Evolutionary conservation across 1,140 invertebrate species (phyloP).

Genomic region (Bombus vancouverensis): DNA sequence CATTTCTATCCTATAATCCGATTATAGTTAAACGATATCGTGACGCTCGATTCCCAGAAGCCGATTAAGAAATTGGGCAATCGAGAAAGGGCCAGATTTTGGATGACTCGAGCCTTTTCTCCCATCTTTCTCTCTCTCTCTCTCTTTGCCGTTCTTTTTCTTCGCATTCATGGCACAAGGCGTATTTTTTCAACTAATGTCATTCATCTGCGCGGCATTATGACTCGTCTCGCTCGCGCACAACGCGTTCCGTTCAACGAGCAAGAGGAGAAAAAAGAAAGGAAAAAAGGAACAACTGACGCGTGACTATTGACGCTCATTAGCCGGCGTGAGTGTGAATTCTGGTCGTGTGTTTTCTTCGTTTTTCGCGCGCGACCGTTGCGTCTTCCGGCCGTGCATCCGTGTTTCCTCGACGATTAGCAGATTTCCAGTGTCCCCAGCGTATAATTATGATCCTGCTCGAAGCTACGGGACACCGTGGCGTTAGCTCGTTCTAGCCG

Average conservation of each 20-base stretch:
- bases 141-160: neutral
- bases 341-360: slow-evolving; percentile 23
- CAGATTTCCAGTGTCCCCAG: slow-evolving; percentile 46
- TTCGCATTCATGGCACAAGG: slow-evolving; percentile 1
- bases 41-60: slow-evolving; percentile 47
- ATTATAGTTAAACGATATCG: slow-evolving; percentile 56
- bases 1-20: slow-evolving; percentile 58
- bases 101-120: slow-evolving; percentile 28
- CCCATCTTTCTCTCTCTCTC: neutral
- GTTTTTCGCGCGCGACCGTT: neutral
- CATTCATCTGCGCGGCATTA: neutral
- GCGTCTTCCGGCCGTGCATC: slow-evolving; percentile 13
- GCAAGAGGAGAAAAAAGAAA: neutral
- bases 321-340: slow-evolving; percentile 49
- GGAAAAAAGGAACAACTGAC: neutral
- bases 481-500: slow-evolving; percentile 16
- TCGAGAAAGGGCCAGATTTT: neutral
- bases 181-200: slow-evolving; percentile 20
- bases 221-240: neutral
- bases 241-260: neutral
- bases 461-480: slow-evolving; percentile 28
- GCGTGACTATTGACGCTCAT: slow-evolving; percentile 32
- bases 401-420: slow-evolving; percentile 41
- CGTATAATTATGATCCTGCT: slow-evolving; percentile 55
- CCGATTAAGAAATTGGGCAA: slow-evolving; percentile 55